Evolutionary conservation across 2,888 invertebrate species (phyloP).

Genomic region (Melolontha melolontha): DNA sequence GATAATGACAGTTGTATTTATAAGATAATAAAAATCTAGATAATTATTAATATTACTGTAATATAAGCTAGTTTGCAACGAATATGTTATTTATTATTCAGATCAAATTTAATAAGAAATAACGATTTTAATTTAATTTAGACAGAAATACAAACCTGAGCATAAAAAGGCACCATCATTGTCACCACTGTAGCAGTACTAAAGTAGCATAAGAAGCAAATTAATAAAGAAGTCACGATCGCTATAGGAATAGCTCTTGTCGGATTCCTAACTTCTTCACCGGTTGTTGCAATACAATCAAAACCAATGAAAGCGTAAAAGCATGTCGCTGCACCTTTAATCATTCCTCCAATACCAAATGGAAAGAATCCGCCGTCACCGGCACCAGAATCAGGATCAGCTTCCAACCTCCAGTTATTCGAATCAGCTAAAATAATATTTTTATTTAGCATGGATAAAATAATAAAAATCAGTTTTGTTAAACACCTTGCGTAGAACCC

Average conservation of each 20-base stretch:
- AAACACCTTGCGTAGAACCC: conserved; percentile 78
- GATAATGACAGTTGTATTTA: too few relatives aligned
- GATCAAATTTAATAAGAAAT: too few relatives aligned
- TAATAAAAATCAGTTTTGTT: not conserved
- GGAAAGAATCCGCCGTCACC: conserved; percentile 87
- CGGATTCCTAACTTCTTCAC: conserved; percentile 91
- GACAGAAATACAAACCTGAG: conserved; percentile 68
- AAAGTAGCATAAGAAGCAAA: conserved; percentile 90
- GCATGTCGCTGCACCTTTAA: conserved; percentile 84
- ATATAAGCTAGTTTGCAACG: not conserved
- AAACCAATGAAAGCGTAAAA: conserved; percentile 96
- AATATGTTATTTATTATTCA: not conserved
- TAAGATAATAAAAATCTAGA: too few relatives aligned
- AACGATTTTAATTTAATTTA: too few relatives aligned
- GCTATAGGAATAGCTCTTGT: conserved; percentile 89
- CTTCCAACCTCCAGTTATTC: conserved; percentile 66
- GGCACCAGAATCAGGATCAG: conserved; percentile 64
- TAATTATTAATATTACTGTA: too few relatives aligned
- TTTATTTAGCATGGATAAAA: not conserved
- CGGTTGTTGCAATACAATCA: conserved; percentile 89
- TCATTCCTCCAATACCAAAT: conserved; percentile 82
- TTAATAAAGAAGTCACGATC: conserved; percentile 83
- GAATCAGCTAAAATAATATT: conserved; percentile 60
- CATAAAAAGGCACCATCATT: conserved; percentile 85
- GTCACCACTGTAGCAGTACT: conserved; percentile 90